A percentile compares a stretch with the other conserved stretches of the same genome.
Evolutionary conservation across 2,888 invertebrate genomes (phyloP).

Genomic region (Polydrusus cervinus): DNA sequence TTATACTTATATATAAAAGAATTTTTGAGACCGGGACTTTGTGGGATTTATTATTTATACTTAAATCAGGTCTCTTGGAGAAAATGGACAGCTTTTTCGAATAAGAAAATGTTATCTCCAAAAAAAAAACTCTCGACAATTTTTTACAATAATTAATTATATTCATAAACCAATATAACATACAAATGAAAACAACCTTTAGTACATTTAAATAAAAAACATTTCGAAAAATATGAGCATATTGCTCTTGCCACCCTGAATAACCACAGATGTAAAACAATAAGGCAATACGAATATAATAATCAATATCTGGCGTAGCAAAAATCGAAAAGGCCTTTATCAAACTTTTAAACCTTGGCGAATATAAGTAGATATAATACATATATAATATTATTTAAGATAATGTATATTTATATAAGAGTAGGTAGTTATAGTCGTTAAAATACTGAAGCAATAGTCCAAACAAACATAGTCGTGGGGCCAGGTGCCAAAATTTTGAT

Average conservation of each 20-base stretch:
- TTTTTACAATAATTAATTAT: conserved; percentile 65
- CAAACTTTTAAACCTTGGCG: conserved; percentile 57
- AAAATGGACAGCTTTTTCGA: too few relatives aligned
- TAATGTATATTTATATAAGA: conserved; percentile 61
- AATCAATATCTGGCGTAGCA: conserved; percentile 54
- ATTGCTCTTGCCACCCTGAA: conserved; percentile 75
- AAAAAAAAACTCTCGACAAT: neutral
- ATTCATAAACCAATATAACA: conserved; percentile 71
- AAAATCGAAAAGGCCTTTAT: conserved; percentile 53
- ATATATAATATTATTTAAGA: conserved; percentile 62
- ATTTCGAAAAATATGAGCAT: conserved; percentile 73
- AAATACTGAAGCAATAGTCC: conserved; percentile 52
- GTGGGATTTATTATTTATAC: too few relatives aligned
- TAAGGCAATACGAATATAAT: conserved; percentile 63
- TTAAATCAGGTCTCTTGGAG: too few relatives aligned
- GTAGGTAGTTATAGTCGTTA: conserved; percentile 48
- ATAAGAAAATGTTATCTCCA: too few relatives aligned
- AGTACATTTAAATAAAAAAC: conserved; percentile 72
- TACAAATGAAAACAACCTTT: conserved; percentile 72
- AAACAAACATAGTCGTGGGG: conserved; percentile 6
- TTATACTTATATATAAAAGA: too few relatives aligned
- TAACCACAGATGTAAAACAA: conserved; percentile 68
- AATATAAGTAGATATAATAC: conserved; percentile 66
- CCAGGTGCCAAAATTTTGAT: too few relatives aligned
- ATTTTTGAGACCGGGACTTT: too few relatives aligned